phyloP scores from a whole-genome alignment of 1,140 invertebrate species.

The Cyrtorhinus lividipennis region DNA sequence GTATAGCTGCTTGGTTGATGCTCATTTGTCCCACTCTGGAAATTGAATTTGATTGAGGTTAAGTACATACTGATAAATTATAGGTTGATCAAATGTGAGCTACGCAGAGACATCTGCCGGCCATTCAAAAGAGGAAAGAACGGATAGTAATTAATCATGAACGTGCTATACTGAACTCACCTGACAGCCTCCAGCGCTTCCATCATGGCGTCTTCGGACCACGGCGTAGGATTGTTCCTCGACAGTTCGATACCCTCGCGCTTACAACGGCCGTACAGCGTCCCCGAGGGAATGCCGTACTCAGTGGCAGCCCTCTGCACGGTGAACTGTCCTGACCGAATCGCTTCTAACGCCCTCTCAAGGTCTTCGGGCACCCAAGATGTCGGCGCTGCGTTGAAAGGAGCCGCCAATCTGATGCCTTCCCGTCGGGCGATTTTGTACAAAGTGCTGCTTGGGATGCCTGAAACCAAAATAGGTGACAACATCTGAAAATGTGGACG shows the following conservation, averaged over 20 bases:
- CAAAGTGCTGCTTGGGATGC: slow-evolving; percentile 72
- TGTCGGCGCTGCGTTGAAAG: slow-evolving; percentile 80
- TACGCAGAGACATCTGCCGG: too few relatives aligned
- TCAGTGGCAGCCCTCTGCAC: slow-evolving; percentile 71
- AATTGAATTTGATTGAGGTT: slow-evolving; percentile 17
- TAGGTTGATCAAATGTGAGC: too few relatives aligned
- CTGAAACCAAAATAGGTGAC: slow-evolving; percentile 31
- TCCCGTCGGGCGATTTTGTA: slow-evolving; percentile 81
- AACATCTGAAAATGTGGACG: too few relatives aligned
- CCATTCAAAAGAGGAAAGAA: background rate
- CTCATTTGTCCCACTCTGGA: slow-evolving; percentile 76
- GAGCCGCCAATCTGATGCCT: slow-evolving; percentile 69
- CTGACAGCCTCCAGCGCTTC: slow-evolving; percentile 75
- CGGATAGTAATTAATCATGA: too few relatives aligned
- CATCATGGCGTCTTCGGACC: slow-evolving; percentile 79
- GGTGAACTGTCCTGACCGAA: slow-evolving; percentile 63
- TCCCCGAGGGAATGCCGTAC: slow-evolving; percentile 71
- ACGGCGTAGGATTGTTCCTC: slow-evolving; percentile 69
- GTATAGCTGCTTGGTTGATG: slow-evolving; percentile 84
- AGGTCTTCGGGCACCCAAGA: slow-evolving; percentile 72
- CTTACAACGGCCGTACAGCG: slow-evolving; percentile 72
- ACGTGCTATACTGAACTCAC: too few relatives aligned
- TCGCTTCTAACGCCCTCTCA: slow-evolving; percentile 64
- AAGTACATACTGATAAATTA: too few relatives aligned
- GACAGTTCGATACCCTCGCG: slow-evolving; percentile 75